Percentiles rank a stretch among this genome's conserved stretches.
These are phyloP conservation scores for Trypoxylus dichotomus DNA, from an alignment of 1,140 invertebrate genomes.

Conservation along the genomic window DNA sequence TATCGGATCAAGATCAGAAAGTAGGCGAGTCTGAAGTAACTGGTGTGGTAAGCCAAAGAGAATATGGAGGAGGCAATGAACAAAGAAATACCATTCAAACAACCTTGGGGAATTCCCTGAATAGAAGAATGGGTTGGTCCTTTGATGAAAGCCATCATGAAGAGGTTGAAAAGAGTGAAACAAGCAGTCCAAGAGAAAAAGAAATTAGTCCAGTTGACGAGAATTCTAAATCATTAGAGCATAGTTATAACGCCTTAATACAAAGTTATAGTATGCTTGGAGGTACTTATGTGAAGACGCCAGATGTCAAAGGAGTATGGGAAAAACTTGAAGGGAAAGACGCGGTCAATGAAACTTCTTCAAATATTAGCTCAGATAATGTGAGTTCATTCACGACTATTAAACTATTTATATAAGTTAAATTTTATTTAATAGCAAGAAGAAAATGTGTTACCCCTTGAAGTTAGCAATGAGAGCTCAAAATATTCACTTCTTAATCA, in stretches of 20 bases:
- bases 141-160: conserved; percentile 58
- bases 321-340: conserved; percentile 42
- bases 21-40: not conserved
- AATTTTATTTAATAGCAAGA: not conserved
- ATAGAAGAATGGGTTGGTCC: conserved; percentile 69
- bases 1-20: conserved; percentile 28
- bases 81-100: not conserved
- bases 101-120: conserved; percentile 65
- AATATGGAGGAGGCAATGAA: not conserved
- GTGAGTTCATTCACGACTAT: not conserved
- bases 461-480: not conserved
- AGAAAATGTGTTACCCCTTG: not conserved
- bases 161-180: not conserved
- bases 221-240: conserved; percentile 50
- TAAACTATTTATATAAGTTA: not conserved
- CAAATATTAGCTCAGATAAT: not conserved
- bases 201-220: conserved; percentile 24
- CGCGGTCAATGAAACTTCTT: not conserved
- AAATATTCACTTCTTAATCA: not conserved
- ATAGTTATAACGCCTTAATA: conserved; percentile 58
- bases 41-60: not conserved
- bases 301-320: conserved; percentile 64
- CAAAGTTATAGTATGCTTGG: conserved; percentile 59
- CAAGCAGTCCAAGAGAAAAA: not conserved
- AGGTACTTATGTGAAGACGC: conserved; percentile 57